A percentile compares a stretch with the other conserved stretches of the same genome.
Conservation (phyloP, 2,797 vertebrate species). For the Mus spretus region DNA sequence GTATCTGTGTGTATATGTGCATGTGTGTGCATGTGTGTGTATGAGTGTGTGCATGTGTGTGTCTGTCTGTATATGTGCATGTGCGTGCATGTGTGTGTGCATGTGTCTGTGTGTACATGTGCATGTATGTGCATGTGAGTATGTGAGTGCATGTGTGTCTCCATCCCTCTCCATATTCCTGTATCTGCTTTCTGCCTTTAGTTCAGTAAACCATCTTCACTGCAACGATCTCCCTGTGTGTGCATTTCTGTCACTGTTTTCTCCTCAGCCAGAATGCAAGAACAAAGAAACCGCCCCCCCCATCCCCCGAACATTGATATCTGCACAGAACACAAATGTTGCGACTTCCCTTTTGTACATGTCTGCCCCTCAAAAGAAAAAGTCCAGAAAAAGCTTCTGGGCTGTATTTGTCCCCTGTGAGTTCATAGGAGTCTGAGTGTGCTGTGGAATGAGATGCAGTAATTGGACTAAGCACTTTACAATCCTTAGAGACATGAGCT, state of each 20-base stretch:
- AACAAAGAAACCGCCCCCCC: not conserved
- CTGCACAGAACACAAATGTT: not conserved
- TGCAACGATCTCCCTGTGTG: not conserved
- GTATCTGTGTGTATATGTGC: rapidly evolving
- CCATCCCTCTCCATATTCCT: not conserved
- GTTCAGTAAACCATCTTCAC: not conserved
- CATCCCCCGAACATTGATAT: not conserved
- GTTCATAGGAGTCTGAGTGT: not conserved
- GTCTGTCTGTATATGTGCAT: too few relatives aligned
- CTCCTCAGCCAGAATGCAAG: not conserved
- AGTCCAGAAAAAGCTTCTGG: not conserved
- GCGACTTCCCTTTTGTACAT: constrained; percentile 17
- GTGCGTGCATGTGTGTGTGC: too few relatives aligned
- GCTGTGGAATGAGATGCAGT: not conserved
- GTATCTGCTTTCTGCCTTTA: not conserved
- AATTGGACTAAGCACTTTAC: not conserved
- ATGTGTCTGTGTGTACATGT: too few relatives aligned
- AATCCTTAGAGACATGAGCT: not conserved
- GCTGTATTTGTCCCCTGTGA: not conserved
- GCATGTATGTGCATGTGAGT: too few relatives aligned
- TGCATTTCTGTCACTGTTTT: not conserved
- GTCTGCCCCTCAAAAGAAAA: constrained; percentile 23
- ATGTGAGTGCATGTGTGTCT: too few relatives aligned
- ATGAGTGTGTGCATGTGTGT: too few relatives aligned
- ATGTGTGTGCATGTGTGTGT: too few relatives aligned